Conservation (phyloP, 2,113 vertebrate genomes). For the Phylloscopus trochilus region DNA sequence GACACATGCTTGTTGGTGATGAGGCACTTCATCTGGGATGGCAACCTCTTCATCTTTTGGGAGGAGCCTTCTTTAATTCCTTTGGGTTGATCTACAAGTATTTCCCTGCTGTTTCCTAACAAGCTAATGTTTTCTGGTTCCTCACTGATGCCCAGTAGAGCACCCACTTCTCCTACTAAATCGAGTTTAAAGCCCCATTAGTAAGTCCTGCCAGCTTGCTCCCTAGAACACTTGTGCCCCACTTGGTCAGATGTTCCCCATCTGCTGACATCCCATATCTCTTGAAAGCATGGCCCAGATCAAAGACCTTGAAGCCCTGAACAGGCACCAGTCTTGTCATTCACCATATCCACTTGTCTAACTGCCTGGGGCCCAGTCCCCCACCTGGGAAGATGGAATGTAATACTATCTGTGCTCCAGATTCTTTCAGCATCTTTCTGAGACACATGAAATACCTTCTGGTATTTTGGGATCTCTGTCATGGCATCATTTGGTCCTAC, state of each 20-base stretch:
- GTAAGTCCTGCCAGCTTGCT: background rate
- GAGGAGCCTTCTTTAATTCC: background rate
- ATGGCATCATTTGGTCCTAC: background rate
- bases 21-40: background rate
- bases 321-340: background rate
- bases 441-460: background rate
- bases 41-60: background rate
- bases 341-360: background rate
- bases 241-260: background rate
- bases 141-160: background rate
- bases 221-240: background rate
- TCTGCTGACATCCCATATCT: background rate
- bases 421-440: background rate
- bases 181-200: background rate
- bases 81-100: background rate
- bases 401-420: background rate
- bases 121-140: background rate
- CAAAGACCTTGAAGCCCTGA: accelerated
- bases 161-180: background rate
- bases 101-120: background rate
- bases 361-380: background rate
- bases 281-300: background rate
- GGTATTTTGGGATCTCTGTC: background rate
- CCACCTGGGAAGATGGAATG: background rate
- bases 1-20: background rate